A percentile compares a stretch with the other conserved stretches of the same genome.
phyloP scores from a whole-genome alignment of 2,888 invertebrate genomes.

The Monopis laevigella region DNA sequence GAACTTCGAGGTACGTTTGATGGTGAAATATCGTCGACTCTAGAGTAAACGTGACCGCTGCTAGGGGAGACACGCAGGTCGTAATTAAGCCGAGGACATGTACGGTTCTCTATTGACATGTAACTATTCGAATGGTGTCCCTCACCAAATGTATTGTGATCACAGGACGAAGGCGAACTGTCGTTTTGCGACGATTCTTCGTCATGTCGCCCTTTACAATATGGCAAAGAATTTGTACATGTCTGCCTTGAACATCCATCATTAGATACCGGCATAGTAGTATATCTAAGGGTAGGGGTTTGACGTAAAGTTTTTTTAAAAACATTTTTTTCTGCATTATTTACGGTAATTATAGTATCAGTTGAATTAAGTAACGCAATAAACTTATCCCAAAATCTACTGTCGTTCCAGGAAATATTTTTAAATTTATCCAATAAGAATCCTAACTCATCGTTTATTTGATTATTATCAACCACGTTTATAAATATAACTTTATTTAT shows the following conservation, averaged over 20 bases:
- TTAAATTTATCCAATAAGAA: conserved; percentile 66
- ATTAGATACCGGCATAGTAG: conserved; percentile 65
- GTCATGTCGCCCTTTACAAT: conserved; percentile 48
- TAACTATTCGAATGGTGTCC: conserved; percentile 73
- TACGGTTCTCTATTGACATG: conserved; percentile 71
- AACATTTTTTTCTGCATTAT: conserved; percentile 51
- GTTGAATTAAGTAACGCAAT: conserved; percentile 79
- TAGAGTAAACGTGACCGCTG: conserved; percentile 62
- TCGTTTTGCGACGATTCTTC: conserved; percentile 65
- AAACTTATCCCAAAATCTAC: conserved; percentile 87
- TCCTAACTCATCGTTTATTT: conserved; percentile 55
- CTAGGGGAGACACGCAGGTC: conserved; percentile 61
- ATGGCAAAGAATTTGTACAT: conserved; percentile 60
- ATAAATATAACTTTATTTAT: conserved; percentile 57
- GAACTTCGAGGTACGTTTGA: conserved; percentile 44
- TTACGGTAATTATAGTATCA: conserved; percentile 60
- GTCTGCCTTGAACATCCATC: conserved; percentile 64
- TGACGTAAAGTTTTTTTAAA: conserved; percentile 62
- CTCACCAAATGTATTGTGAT: conserved; percentile 70
- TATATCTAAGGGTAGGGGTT: conserved; percentile 61
- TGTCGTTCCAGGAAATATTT: conserved; percentile 78
- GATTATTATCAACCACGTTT: conserved; percentile 54
- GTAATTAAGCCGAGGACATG: conserved; percentile 65
- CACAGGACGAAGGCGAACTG: conserved; percentile 62
- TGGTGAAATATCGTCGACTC: conserved; percentile 60